These are phyloP conservation scores for Telenomus remus DNA, from an alignment of 1,140 invertebrate genomes.

Conservation along the genomic window DNA sequence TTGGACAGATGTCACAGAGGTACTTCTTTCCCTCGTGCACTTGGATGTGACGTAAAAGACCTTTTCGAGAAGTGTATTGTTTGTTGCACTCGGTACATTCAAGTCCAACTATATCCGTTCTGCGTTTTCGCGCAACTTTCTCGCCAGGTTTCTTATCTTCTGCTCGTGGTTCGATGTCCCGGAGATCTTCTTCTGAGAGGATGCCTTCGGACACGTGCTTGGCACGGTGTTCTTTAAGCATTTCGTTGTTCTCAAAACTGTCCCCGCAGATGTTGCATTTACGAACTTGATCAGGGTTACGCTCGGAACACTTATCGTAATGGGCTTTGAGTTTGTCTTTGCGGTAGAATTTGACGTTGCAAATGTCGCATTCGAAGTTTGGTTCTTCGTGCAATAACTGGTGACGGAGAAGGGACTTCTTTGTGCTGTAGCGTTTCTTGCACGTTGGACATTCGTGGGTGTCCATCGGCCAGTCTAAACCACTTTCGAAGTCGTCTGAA, in stretches of 20 bases:
- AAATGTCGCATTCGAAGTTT: slow-evolving; percentile 74
- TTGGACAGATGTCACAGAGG: slow-evolving; percentile 80
- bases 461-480: slow-evolving; percentile 72
- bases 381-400: slow-evolving; percentile 73
- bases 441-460: slow-evolving; percentile 72
- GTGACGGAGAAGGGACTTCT: slow-evolving; percentile 71
- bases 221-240: slow-evolving; percentile 67
- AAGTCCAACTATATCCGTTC: slow-evolving; percentile 72
- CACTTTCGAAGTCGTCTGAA: slow-evolving; percentile 69
- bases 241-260: slow-evolving; percentile 73
- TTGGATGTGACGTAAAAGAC: slow-evolving; percentile 78
- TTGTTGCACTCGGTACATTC: slow-evolving; percentile 79
- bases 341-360: slow-evolving; percentile 72
- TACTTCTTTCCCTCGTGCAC: slow-evolving; percentile 82
- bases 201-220: slow-evolving; percentile 73
- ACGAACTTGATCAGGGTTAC: slow-evolving; percentile 73
- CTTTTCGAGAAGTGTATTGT: slow-evolving; percentile 79
- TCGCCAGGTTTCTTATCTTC: slow-evolving; percentile 66
- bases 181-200: slow-evolving; percentile 70
- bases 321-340: slow-evolving; percentile 74
- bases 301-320: slow-evolving; percentile 74
- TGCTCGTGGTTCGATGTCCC: slow-evolving; percentile 69
- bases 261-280: slow-evolving; percentile 74
- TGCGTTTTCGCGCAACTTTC: slow-evolving; percentile 67
- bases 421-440: slow-evolving; percentile 73